Percentiles rank a stretch among this genome's conserved stretches.
phyloP scores from a whole-genome alignment of 1,140 invertebrate species.

The Philotrypesis tridentata region DNA sequence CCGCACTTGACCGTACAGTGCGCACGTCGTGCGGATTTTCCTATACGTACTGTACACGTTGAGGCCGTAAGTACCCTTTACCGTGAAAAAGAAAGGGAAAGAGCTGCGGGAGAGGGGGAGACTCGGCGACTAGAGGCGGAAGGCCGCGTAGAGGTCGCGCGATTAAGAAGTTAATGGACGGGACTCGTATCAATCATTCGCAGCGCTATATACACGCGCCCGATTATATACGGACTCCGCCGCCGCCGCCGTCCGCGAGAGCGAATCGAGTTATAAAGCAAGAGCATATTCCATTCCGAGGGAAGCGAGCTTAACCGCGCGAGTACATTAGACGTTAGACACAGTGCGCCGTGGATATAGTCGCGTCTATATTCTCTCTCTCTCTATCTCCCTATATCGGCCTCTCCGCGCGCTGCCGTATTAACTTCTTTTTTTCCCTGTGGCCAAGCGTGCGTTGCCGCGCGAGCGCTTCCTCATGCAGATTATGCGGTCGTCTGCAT shows the following conservation, averaged over 20 bases:
- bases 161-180: slow-evolving; percentile 54
- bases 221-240: slow-evolving; percentile 43
- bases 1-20: background rate
- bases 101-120: slow-evolving; percentile 34
- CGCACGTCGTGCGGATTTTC: background rate
- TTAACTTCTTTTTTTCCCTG: slow-evolving; percentile 16
- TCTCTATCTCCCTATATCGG: background rate
- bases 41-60: background rate
- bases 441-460: background rate
- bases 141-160: slow-evolving; percentile 45
- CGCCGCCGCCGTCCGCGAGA: too few relatives aligned
- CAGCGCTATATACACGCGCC: slow-evolving; percentile 56
- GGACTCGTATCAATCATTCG: slow-evolving; percentile 57
- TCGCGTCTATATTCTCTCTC: background rate
- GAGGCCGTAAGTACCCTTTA: background rate
- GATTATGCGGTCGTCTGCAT: background rate
- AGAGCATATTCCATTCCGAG: background rate
- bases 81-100: slow-evolving; percentile 26
- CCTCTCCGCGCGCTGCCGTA: background rate
- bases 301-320: background rate
- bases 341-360: too few relatives aligned
- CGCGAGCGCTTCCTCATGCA: slow-evolving; percentile 14
- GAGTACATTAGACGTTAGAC: slow-evolving; percentile 14
- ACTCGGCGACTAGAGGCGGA: slow-evolving; percentile 17
- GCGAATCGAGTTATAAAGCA: background rate